Conservation (phyloP, 2,888 invertebrate genomes). For the Arge pagana region DNA sequence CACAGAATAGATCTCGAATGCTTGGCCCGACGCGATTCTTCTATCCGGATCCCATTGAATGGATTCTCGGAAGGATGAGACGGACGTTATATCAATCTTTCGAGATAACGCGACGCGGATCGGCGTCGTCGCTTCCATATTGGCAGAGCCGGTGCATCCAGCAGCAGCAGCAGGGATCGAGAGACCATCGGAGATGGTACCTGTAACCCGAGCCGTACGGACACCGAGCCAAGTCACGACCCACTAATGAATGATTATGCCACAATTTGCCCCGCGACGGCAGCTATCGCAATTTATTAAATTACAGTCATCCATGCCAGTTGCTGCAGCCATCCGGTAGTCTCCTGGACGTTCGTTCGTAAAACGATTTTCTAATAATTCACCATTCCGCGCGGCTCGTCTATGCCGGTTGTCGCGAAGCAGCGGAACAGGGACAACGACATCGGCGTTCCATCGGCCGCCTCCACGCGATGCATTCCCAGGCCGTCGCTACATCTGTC, state of each 20-base stretch:
- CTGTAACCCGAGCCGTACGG: conserved; percentile 9
- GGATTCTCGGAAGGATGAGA: conserved; percentile 19
- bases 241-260: conserved; percentile 58
- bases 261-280: conserved; percentile 56
- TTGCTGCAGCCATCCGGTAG: conserved; percentile 36
- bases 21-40: conserved; percentile 9
- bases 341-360: conserved; percentile 22
- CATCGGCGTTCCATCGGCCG: no score
- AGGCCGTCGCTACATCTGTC: no score
- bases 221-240: conserved; percentile 53
- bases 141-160: conserved; percentile 18
- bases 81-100: no score
- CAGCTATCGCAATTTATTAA: conserved; percentile 57
- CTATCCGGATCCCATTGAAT: no score
- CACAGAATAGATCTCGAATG: conserved; percentile 8
- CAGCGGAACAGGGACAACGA: no score
- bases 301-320: conserved; percentile 54
- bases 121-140: no score
- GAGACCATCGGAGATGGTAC: no score
- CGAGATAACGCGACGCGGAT: no score
- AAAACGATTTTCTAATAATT: conserved; percentile 23
- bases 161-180: no score
- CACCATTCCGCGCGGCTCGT: no score
- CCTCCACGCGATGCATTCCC: no score
- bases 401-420: no score